These are phyloP conservation scores for Pycnomerus fuliginosus DNA, from an alignment of 2,888 invertebrate species.

Conservation along the genomic window DNA sequence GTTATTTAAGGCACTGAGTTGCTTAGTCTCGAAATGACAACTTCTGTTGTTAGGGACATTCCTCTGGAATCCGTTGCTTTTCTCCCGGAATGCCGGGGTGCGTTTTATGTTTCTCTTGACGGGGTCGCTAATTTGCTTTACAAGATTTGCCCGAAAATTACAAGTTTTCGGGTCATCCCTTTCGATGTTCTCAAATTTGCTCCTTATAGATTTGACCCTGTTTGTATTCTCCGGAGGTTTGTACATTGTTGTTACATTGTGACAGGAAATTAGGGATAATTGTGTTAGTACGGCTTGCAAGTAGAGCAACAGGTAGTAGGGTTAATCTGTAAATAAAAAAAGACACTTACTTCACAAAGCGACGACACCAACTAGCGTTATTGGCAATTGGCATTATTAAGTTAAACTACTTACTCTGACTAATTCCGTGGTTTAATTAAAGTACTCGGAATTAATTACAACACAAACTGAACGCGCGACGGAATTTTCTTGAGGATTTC, in stretches of 20 bases:
- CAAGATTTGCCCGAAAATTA: conserved; percentile 26
- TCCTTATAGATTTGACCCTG: conserved; percentile 65
- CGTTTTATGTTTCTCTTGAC: conserved; percentile 55
- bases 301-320: conserved; percentile 14
- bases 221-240: conserved; percentile 49
- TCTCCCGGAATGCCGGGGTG: conserved; percentile 57
- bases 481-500: too few relatives aligned
- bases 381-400: too few relatives aligned
- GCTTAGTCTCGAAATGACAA: conserved; percentile 39
- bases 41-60: conserved; percentile 31
- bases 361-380: too few relatives aligned
- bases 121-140: conserved; percentile 52
- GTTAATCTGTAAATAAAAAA: conserved; percentile 13
- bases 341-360: conserved; percentile 8
- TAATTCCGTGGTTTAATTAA: too few relatives aligned
- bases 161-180: conserved; percentile 26
- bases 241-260: conserved; percentile 40
- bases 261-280: conserved; percentile 9
- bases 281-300: conserved; percentile 11
- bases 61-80: conserved; percentile 30
- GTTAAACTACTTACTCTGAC: too few relatives aligned
- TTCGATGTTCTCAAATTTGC: conserved; percentile 59
- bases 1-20: conserved; percentile 40
- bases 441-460: too few relatives aligned
- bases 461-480: too few relatives aligned